Conservation (phyloP, 2,113 vertebrate genomes). For the Muntiacus reevesi region DNA sequence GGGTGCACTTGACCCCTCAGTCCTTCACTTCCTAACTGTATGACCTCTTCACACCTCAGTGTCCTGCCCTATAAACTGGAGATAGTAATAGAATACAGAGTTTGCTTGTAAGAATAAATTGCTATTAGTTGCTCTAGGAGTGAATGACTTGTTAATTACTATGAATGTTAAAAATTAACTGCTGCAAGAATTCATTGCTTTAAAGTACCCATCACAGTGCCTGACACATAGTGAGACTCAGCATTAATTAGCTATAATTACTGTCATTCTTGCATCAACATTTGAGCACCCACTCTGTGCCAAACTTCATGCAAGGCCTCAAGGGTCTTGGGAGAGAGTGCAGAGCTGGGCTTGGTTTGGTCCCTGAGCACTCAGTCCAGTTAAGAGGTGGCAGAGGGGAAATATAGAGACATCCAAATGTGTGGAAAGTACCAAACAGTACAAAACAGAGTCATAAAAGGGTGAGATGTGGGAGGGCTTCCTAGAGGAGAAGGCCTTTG, state of each 20-base stretch:
- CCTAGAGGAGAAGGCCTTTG: not conserved
- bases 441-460: not conserved
- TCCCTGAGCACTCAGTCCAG: not conserved
- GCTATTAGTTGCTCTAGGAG: not conserved
- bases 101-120: not conserved
- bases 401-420: not conserved
- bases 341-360: not conserved
- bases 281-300: not conserved
- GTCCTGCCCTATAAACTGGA: not conserved
- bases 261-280: not conserved
- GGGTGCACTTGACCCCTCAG: not conserved
- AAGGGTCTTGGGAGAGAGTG: not conserved
- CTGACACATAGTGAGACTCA: not conserved
- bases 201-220: not conserved
- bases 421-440: not conserved
- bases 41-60: not conserved
- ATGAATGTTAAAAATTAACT: slow-evolving; percentile 12
- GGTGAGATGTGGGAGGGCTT: not conserved
- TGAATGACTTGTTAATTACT: not conserved
- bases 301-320: not conserved
- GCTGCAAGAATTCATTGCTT: not conserved
- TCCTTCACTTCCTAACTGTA: not conserved
- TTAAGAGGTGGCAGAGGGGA: not conserved
- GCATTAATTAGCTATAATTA: not conserved
- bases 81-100: not conserved